phyloP scores from a whole-genome alignment of 2,888 invertebrate genomes.

The Lysandra bellargus region DNA sequence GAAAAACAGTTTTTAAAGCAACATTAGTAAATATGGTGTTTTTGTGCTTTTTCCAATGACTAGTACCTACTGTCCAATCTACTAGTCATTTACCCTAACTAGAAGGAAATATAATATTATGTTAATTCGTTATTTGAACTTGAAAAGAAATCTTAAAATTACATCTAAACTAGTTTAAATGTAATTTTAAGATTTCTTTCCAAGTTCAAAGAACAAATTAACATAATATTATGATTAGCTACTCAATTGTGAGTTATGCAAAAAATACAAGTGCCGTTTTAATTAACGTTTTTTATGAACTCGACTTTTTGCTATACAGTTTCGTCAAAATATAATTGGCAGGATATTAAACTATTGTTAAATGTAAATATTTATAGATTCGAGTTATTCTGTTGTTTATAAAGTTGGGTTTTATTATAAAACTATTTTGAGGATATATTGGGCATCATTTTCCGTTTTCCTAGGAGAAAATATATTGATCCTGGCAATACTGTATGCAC shows the following conservation, averaged over 20 bases:
- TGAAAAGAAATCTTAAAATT: neutral
- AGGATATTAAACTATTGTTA: neutral
- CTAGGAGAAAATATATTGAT: no score
- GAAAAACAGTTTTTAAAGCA: no score
- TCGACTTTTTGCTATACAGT: neutral
- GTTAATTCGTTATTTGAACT: constrained; percentile 9
- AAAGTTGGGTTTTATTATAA: neutral
- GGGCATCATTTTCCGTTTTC: no score
- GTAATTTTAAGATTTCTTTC: neutral
- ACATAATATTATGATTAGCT: constrained; percentile 4
- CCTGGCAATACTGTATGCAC: no score
- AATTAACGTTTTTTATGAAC: neutral
- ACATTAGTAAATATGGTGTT: no score
- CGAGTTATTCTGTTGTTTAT: neutral
- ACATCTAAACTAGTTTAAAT: neutral
- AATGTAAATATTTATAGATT: neutral
- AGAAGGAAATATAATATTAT: neutral
- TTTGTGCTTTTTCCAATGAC: no score
- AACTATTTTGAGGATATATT: no score
- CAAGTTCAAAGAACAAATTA: constrained; percentile 10
- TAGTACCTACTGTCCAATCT: no score
- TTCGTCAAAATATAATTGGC: neutral
- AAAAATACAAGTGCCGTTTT: neutral
- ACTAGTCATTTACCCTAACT: no score
- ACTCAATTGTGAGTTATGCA: neutral